phyloP scores from a whole-genome alignment of 1,140 invertebrate genomes.

The Ips nitidus region DNA sequence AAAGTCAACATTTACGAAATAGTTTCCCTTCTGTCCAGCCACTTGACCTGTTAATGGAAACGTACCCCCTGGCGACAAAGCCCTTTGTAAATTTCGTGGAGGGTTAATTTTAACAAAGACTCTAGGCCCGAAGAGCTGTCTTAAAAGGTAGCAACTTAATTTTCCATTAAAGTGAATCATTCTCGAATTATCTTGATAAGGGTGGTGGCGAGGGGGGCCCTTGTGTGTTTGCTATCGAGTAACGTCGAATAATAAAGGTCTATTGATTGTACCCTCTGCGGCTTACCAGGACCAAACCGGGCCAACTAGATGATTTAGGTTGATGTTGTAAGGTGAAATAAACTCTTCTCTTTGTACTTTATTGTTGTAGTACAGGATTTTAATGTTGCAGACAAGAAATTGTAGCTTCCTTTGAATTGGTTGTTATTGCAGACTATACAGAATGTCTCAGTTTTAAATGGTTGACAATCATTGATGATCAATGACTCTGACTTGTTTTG shows the following conservation, averaged over 20 bases:
- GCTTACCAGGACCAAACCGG: conserved; percentile 5
- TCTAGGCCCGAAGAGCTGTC: conserved; percentile 11
- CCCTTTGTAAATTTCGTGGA: conserved; percentile 22
- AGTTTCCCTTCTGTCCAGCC: conserved; percentile 11
- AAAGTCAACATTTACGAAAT: conserved; percentile 1
- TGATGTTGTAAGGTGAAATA: too few relatives aligned
- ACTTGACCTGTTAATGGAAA: conserved; percentile 23
- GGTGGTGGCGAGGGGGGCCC: conserved; percentile 15
- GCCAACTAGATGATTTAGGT: neutral
- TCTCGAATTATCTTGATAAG: conserved; percentile 38
- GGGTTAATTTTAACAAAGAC: conserved; percentile 26
- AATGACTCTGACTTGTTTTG: too few relatives aligned
- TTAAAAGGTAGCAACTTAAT: conserved; percentile 41
- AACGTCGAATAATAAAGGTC: conserved; percentile 5
- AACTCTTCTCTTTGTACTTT: too few relatives aligned
- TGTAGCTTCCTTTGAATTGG: too few relatives aligned
- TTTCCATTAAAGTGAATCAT: conserved; percentile 36
- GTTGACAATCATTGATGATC: too few relatives aligned
- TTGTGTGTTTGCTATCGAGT: conserved; percentile 19
- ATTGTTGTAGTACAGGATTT: too few relatives aligned
- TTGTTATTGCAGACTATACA: too few relatives aligned
- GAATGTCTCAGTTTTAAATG: too few relatives aligned
- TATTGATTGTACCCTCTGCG: conserved; percentile 10
- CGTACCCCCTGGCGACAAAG: conserved; percentile 2
- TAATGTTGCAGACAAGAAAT: too few relatives aligned